A percentile compares a stretch with the other conserved stretches of the same genome.
phyloP scores from a whole-genome alignment of 2,113 vertebrate genomes.

The Sceloporus tristichus region DNA sequence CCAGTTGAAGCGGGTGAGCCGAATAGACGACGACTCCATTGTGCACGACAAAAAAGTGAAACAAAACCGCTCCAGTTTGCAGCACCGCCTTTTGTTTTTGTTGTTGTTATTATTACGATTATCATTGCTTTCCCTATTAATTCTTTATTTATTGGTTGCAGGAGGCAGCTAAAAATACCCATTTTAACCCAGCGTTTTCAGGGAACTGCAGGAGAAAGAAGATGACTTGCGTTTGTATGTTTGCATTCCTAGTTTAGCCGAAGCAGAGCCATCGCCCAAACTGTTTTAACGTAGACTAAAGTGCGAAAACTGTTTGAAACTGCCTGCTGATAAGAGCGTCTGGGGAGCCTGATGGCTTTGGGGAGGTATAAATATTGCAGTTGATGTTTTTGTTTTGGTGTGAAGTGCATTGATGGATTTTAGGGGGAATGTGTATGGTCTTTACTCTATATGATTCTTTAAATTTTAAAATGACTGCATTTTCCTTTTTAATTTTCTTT shows the following conservation, averaged over 20 bases:
- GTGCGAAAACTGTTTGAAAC: constrained; percentile 66
- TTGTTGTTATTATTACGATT: too few species aligned
- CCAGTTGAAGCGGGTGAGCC: constrained; percentile 61
- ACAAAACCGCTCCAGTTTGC: constrained; percentile 57
- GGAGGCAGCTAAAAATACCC: not conserved
- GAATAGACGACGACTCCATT: constrained; percentile 59
- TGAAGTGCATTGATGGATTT: not conserved
- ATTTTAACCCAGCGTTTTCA: not conserved
- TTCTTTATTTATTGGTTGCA: constrained; percentile 13
- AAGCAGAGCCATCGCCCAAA: not conserved
- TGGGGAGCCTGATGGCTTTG: constrained; percentile 58
- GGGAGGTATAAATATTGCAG: not conserved
- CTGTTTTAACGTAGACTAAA: constrained; percentile 55
- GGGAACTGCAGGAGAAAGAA: not conserved
- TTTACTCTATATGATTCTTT: not conserved
- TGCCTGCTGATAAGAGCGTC: constrained; percentile 67
- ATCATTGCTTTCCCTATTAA: not conserved
- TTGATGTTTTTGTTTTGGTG: not conserved
- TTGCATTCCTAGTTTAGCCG: constrained; percentile 15
- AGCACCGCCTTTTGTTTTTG: constrained; percentile 19
- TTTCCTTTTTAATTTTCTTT: not conserved
- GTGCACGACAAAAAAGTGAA: constrained; percentile 57
- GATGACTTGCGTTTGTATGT: constrained; percentile 14
- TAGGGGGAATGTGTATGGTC: not conserved
- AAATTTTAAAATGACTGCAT: not conserved